phyloP scores from a whole-genome alignment of 2,797 vertebrate genomes.

The Pristis pectinata region DNA sequence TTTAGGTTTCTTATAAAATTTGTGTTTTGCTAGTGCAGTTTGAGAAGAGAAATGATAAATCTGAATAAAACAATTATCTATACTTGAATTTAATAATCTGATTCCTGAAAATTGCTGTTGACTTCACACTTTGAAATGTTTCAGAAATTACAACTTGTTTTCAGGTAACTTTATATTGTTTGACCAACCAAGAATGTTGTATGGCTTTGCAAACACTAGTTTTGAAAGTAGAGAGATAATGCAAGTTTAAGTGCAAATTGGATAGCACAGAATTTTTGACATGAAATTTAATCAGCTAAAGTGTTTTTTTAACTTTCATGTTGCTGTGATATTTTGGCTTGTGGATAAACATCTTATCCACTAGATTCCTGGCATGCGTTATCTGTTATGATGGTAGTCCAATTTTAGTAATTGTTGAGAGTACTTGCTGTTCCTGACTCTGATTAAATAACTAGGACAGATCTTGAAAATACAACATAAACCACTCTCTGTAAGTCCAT shows the following conservation, averaged over 20 bases:
- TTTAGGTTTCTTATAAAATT: neutral
- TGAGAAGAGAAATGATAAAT: neutral
- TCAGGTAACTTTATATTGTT: neutral
- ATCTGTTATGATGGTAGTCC: neutral
- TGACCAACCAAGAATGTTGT: neutral
- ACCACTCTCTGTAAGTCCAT: neutral
- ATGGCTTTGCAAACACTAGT: neutral
- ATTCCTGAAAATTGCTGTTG: conserved; percentile 18
- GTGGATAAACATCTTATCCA: neutral
- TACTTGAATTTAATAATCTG: neutral
- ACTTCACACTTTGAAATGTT: neutral
- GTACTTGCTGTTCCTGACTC: conserved; percentile 20
- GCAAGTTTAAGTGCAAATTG: neutral
- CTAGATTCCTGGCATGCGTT: neutral
- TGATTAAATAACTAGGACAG: neutral
- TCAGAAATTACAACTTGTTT: neutral
- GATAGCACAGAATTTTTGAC: neutral
- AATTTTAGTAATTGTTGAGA: neutral
- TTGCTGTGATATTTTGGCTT: neutral
- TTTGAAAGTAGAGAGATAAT: neutral
- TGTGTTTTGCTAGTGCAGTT: neutral
- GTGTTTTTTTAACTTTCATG: neutral
- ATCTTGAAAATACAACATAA: neutral
- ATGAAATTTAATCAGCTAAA: neutral
- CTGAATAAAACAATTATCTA: neutral